Evolutionary conservation across 2,888 invertebrate genomes (phyloP), one percentile per base, ranked within the genome.

Genomic region (Philereme vetulata): DNA sequence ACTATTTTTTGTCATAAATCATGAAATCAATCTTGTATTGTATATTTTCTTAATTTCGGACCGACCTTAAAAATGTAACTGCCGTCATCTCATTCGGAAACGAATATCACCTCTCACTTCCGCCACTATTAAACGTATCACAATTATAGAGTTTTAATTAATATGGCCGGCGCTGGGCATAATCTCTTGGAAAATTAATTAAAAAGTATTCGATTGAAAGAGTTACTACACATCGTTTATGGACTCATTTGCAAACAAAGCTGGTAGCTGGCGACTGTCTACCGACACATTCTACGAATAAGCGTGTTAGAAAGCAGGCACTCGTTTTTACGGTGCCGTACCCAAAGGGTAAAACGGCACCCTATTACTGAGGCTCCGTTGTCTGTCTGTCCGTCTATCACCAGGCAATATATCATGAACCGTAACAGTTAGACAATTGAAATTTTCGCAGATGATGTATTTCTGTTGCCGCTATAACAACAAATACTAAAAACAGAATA

Each of bases 111-210:
- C 72, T 68, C 64, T 66, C 63, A 62, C 64, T 67, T 64, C 53
- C 54, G 61, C 54, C 51, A 54, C 54, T 48, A 60, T 56, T 59
- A 51, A 33, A 58, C 55, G 58, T 53, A 61, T 61, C 58, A 56
- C 77, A 76, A 80, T 76, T 78, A 79, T 77, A 74, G 74, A 76
- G 69, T 71, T 72, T 74, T 67, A 73, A 75, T 76, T 79, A 80
- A 79, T 78, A 74, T 72, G 59, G 71, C 69, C 60, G 67, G 63
- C 69, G 64, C 21, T 21, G 21, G 21, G 21, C 70, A 83, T 88
- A 87, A 86, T 88, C 80, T 82, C 77, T 78, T 85, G 84, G 84
- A 84, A 88, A 89, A 90, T 89, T 90, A 90, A 90, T 90, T 90
- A 86, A 88, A 61, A 86, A 85, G 62, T 80, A 81, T 84, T 84